A percentile compares a stretch with the other conserved stretches of the same genome.
These are phyloP conservation scores for Myotis daubentonii DNA, from an alignment of 2,797 vertebrate genomes.

Conservation along the genomic window DNA sequence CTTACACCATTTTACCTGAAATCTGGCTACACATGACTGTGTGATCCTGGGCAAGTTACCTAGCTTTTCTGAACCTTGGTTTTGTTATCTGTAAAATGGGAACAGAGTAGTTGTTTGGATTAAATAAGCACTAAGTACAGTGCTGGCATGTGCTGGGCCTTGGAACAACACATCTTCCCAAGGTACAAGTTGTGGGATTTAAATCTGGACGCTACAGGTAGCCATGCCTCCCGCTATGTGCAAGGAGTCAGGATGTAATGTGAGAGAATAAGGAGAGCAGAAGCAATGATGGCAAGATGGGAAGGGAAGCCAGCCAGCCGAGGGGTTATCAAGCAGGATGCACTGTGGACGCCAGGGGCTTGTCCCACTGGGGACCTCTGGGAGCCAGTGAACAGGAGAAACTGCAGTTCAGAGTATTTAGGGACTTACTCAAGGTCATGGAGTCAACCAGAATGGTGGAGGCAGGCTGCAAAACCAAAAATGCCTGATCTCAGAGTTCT, in stretches of 20 bases:
- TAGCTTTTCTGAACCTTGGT: no score
- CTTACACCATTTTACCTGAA: no score
- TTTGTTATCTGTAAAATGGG: no score
- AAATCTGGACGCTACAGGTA: background rate
- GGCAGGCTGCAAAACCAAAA: background rate
- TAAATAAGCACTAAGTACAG: no score
- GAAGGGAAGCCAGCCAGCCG: background rate
- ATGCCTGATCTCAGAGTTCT: background rate
- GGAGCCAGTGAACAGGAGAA: background rate
- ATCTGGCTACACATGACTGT: no score
- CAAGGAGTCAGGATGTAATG: background rate
- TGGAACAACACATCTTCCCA: background rate
- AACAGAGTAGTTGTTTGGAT: no score
- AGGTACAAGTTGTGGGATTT: background rate
- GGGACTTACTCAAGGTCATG: background rate
- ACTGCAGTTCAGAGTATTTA: background rate
- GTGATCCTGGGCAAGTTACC: no score
- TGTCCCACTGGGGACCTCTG: background rate
- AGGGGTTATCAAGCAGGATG: background rate
- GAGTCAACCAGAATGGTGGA: background rate
- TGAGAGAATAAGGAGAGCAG: background rate
- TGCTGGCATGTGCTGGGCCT: no score
- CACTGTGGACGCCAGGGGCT: background rate
- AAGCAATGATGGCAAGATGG: background rate
- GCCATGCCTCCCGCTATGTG: background rate